Evolutionary conservation across 2,113 vertebrate genomes (phyloP).

Genomic region (Ammodramus savannarum): DNA sequence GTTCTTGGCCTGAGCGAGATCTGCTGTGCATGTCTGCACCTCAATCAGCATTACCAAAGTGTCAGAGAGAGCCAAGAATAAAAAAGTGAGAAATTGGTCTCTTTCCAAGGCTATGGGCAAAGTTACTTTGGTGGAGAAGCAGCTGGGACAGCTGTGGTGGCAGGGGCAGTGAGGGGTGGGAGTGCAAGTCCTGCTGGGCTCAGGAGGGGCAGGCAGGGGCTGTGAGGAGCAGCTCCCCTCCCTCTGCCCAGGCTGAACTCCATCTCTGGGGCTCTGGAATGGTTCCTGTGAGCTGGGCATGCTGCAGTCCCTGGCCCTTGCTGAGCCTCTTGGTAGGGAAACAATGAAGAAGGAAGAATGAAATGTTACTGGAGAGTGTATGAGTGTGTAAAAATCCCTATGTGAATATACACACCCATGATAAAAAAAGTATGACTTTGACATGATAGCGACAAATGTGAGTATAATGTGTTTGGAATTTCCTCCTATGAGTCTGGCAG

Average conservation of each 20-base stretch:
- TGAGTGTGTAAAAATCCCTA: neutral
- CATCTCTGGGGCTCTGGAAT: neutral
- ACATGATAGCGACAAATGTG: neutral
- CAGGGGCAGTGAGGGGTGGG: neutral
- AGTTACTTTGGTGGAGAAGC: neutral
- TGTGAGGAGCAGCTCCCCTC: neutral
- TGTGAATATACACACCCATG: accelerated
- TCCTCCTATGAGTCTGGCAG: neutral
- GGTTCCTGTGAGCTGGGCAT: neutral
- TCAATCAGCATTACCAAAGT: neutral
- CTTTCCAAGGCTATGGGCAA: neutral
- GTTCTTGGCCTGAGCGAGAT: neutral
- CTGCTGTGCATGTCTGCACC: neutral
- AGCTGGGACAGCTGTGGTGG: neutral
- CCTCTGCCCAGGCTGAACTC: neutral
- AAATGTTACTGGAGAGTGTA: neutral
- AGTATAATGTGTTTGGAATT: neutral
- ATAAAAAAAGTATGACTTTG: neutral
- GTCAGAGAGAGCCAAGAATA: neutral
- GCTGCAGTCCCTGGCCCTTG: neutral
- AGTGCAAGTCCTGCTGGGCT: neutral
- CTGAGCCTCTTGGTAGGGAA: neutral
- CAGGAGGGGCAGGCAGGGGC: neutral
- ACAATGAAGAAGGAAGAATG: neutral
- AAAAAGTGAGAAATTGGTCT: neutral